Evolutionary conservation across 2,888 invertebrate genomes (phyloP), one percentile per base, ranked within the genome.

Genomic region (Pinctada fucata): DNA sequence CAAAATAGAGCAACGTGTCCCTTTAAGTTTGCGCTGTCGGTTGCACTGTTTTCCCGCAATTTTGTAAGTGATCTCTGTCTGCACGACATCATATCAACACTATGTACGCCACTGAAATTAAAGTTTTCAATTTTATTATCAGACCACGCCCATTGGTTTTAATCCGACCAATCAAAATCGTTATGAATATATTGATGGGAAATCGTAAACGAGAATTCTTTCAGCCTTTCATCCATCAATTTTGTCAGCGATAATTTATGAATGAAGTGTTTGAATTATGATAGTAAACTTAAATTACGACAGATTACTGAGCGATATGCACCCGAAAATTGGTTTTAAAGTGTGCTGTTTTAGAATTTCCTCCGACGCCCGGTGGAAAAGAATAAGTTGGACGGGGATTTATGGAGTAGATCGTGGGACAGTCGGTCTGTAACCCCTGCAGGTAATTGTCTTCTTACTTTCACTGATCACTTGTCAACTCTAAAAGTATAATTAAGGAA

Each of bases 41-140:
- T 31, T 31, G 31, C 31, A 31, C 31, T 31, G 31, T 31, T 31
- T 31, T 31, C 31, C 1, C 31, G 31, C 31, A 31, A 31, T 31
- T 31, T 31, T 31, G 31, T 31, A 31, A 31, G 31, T 31, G 31
- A 31, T 31, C 31, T 31, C 31, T 31, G 31, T 31, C 31, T 31
- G 31, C 31, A 31, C 31, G 31, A 31, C 31, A 31, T 31, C 31
- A 31, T 31, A 31, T 31, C 31, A 31, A 31, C 31, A 31, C 31
- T 31, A 13, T 10, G 6, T 58, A 6, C 58, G 58, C 58, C 58
- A 10, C 58, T 58, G 58, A 58, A 10, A 58, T 58, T 10, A 58
- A 58, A 58, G 13, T 58, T 13, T 58, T 58, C 58, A 58, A 58
- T 58, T 58, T 58, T 58, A 58, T 58, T 58, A 58, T 58, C 58